Conservation (phyloP, 2,113 vertebrate species). For the Bubo bubo region DNA sequence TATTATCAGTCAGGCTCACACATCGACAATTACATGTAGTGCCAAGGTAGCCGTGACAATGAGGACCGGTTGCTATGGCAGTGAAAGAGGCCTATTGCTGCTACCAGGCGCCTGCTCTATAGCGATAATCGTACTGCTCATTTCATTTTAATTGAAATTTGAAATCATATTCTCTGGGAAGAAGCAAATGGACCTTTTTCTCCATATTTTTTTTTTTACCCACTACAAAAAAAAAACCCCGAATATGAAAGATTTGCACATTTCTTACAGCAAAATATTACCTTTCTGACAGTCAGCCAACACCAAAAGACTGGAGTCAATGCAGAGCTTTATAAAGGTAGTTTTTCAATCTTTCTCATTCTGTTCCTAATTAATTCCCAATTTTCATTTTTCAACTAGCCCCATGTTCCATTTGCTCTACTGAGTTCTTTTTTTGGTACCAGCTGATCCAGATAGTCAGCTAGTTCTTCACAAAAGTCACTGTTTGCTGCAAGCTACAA, state of each 20-base stretch:
- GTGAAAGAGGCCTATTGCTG: slow-evolving; percentile 80
- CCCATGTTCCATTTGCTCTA: background rate
- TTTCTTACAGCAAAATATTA: slow-evolving; percentile 67
- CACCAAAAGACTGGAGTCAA: background rate
- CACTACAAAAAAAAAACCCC: background rate
- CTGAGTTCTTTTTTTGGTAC: background rate
- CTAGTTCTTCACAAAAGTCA: background rate
- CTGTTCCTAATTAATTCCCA: slow-evolving; percentile 45
- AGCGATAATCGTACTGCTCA: slow-evolving; percentile 83
- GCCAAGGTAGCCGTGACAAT: slow-evolving; percentile 84
- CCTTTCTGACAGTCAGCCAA: slow-evolving; percentile 36
- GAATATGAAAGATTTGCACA: slow-evolving; percentile 61
- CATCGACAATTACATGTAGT: slow-evolving; percentile 81
- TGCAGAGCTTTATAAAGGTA: slow-evolving; percentile 10
- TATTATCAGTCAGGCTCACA: slow-evolving; percentile 86
- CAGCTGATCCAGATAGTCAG: background rate
- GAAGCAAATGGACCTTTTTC: slow-evolving; percentile 72
- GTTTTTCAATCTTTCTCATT: slow-evolving; percentile 28
- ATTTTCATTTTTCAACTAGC: slow-evolving; percentile 13
- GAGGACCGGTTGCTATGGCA: slow-evolving; percentile 83
- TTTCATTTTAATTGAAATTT: slow-evolving; percentile 89
- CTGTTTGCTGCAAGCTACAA: background rate
- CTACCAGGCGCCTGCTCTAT: slow-evolving; percentile 77
- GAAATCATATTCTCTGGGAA: slow-evolving; percentile 78
- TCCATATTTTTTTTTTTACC: background rate